Evolutionary conservation across 2,888 invertebrate species (phyloP).

Genomic region (Dasypogon diadema): DNA sequence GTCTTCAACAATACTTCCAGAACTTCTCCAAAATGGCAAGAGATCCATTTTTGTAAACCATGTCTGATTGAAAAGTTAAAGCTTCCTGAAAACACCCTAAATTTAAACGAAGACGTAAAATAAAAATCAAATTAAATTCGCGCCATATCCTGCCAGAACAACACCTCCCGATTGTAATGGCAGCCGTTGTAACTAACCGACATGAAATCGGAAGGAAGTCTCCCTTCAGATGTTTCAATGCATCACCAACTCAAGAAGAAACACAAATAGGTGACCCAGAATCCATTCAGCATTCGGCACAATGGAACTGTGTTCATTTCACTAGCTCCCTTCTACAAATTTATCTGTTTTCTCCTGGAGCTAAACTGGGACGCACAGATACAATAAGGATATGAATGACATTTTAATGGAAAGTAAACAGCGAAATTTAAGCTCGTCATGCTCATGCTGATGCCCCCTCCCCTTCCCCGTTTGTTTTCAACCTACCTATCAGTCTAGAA

Average conservation of each 20-base stretch:
- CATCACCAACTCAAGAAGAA: not conserved
- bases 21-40: not conserved
- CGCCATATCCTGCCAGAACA: not conserved
- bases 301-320: slow-evolving; percentile 5
- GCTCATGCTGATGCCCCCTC: too few species aligned
- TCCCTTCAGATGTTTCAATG: not conserved
- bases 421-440: not conserved
- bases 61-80: too few species aligned
- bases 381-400: slow-evolving; percentile 13
- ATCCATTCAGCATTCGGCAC: not conserved
- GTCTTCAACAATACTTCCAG: not conserved
- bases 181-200: not conserved
- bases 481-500: not conserved
- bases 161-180: not conserved
- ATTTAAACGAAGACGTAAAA: too few species aligned
- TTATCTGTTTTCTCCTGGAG: slow-evolving; percentile 1
- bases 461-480: not conserved
- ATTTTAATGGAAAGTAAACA: slow-evolving; percentile 10
- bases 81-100: not conserved
- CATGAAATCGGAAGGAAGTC: not conserved
- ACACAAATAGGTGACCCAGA: slow-evolving; percentile 8
- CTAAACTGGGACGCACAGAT: not conserved
- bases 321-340: not conserved
- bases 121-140: not conserved
- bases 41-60: not conserved